Evolutionary conservation across 2,797 vertebrate genomes (phyloP).

Genomic region (Lophius americanus): DNA sequence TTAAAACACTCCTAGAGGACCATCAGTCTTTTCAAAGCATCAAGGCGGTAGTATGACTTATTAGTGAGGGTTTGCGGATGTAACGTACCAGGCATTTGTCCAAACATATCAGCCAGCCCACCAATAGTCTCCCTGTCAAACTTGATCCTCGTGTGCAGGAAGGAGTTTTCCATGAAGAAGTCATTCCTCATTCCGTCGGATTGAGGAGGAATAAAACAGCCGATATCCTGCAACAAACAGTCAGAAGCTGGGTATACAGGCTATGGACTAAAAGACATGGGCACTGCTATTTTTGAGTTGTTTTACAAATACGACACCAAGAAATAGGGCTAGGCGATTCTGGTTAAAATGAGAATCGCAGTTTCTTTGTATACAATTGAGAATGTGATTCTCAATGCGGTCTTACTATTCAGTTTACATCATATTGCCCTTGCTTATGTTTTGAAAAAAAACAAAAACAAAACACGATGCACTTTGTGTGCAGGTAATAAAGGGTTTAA

Average conservation of each 20-base stretch:
- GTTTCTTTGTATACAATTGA: too few relatives aligned
- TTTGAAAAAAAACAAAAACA: too few relatives aligned
- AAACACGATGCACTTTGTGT: too few relatives aligned
- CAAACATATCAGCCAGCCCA: slow-evolving; percentile 99
- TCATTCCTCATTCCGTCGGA: slow-evolving; percentile 92
- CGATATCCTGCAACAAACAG: slow-evolving; percentile 88
- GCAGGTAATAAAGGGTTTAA: too few relatives aligned
- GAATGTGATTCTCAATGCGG: too few relatives aligned
- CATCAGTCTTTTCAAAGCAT: fast-evolving
- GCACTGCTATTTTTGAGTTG: too few relatives aligned
- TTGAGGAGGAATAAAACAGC: slow-evolving; percentile 93
- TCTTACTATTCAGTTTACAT: too few relatives aligned
- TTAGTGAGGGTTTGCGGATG: too few relatives aligned
- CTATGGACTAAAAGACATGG: neutral
- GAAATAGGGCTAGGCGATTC: too few relatives aligned
- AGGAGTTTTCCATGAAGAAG: slow-evolving; percentile 96
- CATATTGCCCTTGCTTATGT: too few relatives aligned
- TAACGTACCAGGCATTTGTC: slow-evolving; percentile 95
- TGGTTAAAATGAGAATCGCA: too few relatives aligned
- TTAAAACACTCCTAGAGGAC: neutral
- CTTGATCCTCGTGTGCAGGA: slow-evolving; percentile 93
- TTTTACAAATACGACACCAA: too few relatives aligned
- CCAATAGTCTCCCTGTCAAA: slow-evolving; percentile 96
- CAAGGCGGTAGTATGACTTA: neutral
- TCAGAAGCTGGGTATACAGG: neutral